Evolutionary conservation across 2,797 vertebrate species (phyloP).

Genomic region (Lagodon rhomboides): DNA sequence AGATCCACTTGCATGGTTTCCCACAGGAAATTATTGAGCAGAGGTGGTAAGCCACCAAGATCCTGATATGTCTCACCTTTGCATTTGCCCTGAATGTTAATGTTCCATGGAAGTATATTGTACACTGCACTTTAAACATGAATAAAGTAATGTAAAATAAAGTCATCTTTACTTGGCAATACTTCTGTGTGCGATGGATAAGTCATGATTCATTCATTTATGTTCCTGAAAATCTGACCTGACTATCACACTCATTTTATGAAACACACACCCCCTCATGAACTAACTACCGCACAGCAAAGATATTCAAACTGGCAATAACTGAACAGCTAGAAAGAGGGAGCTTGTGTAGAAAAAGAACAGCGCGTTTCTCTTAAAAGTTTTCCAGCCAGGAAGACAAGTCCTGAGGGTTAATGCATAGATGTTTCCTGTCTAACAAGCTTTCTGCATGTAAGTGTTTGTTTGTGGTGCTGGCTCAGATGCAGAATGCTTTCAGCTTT

Average conservation of each 20-base stretch:
- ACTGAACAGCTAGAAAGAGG: constrained; percentile 33
- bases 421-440: constrained; percentile 11
- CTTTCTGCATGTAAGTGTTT: constrained; percentile 19
- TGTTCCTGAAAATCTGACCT: constrained; percentile 12
- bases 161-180: constrained; percentile 9
- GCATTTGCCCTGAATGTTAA: neutral
- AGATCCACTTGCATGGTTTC: neutral
- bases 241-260: neutral
- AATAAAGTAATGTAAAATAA: neutral
- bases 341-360: constrained; percentile 12
- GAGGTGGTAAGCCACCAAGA: neutral
- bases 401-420: constrained; percentile 23
- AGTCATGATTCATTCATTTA: constrained; percentile 12
- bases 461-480: constrained; percentile 5
- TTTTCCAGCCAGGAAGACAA: constrained; percentile 14
- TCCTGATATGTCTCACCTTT: neutral
- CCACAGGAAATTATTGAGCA: neutral
- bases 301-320: constrained; percentile 32
- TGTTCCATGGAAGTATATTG: neutral
- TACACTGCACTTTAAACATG: neutral
- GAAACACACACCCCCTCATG: neutral
- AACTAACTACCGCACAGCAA: neutral
- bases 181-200: constrained; percentile 12
- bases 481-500: constrained; percentile 24
- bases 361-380: neutral